Conservation (phyloP, 2,888 invertebrate genomes). For the Xylophagus ater region DNA sequence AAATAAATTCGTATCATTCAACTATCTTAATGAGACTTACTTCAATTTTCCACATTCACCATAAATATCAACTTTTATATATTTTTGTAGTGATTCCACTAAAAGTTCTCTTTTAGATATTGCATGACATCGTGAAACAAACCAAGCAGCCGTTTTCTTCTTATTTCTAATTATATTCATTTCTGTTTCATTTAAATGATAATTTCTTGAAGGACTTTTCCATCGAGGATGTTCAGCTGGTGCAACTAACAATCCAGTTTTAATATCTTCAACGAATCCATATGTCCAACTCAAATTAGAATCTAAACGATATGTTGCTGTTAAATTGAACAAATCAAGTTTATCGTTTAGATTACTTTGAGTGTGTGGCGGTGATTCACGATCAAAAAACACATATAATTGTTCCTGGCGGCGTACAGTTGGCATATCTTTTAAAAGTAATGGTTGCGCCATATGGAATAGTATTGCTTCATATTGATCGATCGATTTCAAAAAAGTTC, state of each 20-base stretch:
- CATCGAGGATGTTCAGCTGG: conserved; percentile 26
- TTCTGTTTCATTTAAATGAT: conserved; percentile 2
- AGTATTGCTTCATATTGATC: conserved; percentile 43
- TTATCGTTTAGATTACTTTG: conserved; percentile 31
- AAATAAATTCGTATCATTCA: not conserved
- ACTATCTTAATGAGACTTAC: conserved; percentile 20
- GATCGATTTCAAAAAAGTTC: conserved; percentile 26
- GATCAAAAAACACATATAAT: conserved; percentile 42
- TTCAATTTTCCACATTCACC: conserved; percentile 47
- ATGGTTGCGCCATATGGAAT: conserved; percentile 41
- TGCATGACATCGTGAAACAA: conserved; percentile 45
- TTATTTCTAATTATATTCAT: conserved; percentile 27
- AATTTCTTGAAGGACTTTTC: conserved; percentile 29
- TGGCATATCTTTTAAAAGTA: conserved; percentile 31
- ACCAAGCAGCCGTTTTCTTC: conserved; percentile 45
- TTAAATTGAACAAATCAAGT: conserved; percentile 43
- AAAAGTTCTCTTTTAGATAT: conserved; percentile 39
- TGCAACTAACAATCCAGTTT: conserved; percentile 25
- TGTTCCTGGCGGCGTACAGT: conserved; percentile 34
- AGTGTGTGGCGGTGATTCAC: conserved; percentile 40
- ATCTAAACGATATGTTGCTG: conserved; percentile 46
- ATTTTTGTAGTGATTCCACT: conserved; percentile 41
- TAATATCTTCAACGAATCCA: conserved; percentile 27
- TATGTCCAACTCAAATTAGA: conserved; percentile 43
- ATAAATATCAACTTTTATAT: conserved; percentile 50